Percentiles rank a stretch among this genome's conserved stretches.
phyloP scores from a whole-genome alignment of 2,888 invertebrate genomes.

The Calameuta idolon region DNA sequence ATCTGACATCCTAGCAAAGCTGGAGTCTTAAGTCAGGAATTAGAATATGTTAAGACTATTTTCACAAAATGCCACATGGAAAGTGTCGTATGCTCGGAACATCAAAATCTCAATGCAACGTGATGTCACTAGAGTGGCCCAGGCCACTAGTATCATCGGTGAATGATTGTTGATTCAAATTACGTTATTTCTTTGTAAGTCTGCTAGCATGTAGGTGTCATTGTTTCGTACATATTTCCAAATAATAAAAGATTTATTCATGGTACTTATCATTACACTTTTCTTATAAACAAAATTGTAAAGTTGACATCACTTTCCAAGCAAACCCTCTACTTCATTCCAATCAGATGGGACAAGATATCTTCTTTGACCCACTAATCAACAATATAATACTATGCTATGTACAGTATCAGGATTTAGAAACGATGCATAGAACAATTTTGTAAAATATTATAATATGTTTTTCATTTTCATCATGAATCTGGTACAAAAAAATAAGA shows the following conservation, averaged over 20 bases:
- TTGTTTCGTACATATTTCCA: conserved; percentile 49
- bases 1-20: conserved; percentile 94
- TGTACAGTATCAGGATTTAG: not conserved
- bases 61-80: conserved; percentile 16
- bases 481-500: not conserved
- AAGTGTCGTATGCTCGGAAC: not conserved
- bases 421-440: not conserved
- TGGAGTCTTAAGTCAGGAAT: conserved; percentile 69
- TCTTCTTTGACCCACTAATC: not conserved
- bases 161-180: conserved; percentile 25
- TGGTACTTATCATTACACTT: conserved; percentile 23
- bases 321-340: too few species aligned
- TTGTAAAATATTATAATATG: not conserved
- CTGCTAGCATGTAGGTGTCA: conserved; percentile 44
- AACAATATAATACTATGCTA: not conserved
- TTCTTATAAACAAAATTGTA: conserved; percentile 5
- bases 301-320: too few species aligned
- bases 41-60: not conserved
- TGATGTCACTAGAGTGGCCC: not conserved
- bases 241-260: conserved; percentile 52
- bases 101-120: not conserved
- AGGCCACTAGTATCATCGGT: not conserved
- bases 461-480: not conserved
- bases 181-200: conserved; percentile 43
- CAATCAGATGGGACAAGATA: too few species aligned